Conservation (phyloP, 2,888 invertebrate genomes). For the Idaea dimidiata region DNA sequence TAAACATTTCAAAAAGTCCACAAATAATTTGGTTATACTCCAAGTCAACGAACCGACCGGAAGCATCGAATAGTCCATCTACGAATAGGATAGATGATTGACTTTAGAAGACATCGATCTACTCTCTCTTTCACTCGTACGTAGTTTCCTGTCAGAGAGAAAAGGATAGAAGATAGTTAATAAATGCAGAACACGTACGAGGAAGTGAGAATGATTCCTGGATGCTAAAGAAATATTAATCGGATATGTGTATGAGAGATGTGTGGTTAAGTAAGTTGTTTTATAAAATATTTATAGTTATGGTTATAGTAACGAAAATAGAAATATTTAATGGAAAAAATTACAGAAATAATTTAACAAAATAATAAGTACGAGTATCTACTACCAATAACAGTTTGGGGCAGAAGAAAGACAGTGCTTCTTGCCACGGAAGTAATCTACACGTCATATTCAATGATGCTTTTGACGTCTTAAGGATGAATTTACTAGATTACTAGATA, state of each 20-base stretch:
- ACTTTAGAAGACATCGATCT: slow-evolving; percentile 57
- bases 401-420: too few species aligned
- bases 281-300: slow-evolving; percentile 21
- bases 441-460: too few species aligned
- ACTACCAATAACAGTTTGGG: too few species aligned
- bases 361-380: too few species aligned
- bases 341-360: neutral
- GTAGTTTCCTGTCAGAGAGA: slow-evolving; percentile 28
- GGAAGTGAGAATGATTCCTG: slow-evolving; percentile 74
- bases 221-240: slow-evolving; percentile 73
- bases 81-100: slow-evolving; percentile 77
- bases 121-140: slow-evolving; percentile 42
- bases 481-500: too few species aligned
- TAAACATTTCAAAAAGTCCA: slow-evolving; percentile 2
- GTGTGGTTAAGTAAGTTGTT: slow-evolving; percentile 35
- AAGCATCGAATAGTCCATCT: slow-evolving; percentile 74
- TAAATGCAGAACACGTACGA: slow-evolving; percentile 74
- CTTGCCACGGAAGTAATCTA: too few species aligned
- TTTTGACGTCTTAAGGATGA: too few species aligned
- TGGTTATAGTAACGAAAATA: neutral
- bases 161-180: slow-evolving; percentile 44
- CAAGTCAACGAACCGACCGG: slow-evolving; percentile 69
- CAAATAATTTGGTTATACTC: slow-evolving; percentile 1
- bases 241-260: slow-evolving; percentile 41
- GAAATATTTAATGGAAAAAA: too few species aligned